phyloP scores from a whole-genome alignment of 2,113 vertebrate genomes.

The Rhombomys opimus region DNA sequence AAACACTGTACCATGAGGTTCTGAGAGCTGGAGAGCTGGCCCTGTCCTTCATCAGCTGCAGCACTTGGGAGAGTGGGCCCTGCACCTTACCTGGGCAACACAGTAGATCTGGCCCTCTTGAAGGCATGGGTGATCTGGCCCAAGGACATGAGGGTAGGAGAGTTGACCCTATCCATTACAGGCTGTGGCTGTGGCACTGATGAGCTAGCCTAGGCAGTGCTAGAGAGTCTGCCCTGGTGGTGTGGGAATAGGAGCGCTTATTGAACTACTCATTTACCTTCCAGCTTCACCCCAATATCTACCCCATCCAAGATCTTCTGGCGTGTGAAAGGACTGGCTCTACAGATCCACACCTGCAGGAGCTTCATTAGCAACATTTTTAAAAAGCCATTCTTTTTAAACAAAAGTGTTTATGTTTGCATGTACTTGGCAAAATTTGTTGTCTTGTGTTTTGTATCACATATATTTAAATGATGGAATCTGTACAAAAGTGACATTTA shows the following conservation, averaged over 20 bases:
- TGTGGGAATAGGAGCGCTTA: neutral
- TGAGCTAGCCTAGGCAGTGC: neutral
- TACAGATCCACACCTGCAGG: neutral
- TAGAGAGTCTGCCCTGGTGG: neutral
- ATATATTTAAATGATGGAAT: constrained; percentile 8
- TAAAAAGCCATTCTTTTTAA: neutral
- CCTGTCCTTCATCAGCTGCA: neutral
- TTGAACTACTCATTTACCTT: neutral
- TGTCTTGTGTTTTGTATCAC: neutral
- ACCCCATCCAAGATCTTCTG: neutral
- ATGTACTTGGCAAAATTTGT: neutral
- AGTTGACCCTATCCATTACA: neutral
- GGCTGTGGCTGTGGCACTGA: neutral
- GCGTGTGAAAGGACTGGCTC: neutral
- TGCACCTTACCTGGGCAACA: too few relatives aligned
- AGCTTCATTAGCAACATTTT: neutral
- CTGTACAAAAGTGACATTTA: neutral
- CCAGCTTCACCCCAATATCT: neutral
- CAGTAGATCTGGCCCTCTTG: too few relatives aligned
- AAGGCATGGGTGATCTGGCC: too few relatives aligned
- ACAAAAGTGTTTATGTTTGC: too few relatives aligned
- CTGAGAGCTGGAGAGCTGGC: neutral
- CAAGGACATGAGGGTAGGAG: neutral
- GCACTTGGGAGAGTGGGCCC: too few relatives aligned
- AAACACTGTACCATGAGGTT: neutral